Conservation (phyloP, 2,113 vertebrate species). For the Macrotus californicus region DNA sequence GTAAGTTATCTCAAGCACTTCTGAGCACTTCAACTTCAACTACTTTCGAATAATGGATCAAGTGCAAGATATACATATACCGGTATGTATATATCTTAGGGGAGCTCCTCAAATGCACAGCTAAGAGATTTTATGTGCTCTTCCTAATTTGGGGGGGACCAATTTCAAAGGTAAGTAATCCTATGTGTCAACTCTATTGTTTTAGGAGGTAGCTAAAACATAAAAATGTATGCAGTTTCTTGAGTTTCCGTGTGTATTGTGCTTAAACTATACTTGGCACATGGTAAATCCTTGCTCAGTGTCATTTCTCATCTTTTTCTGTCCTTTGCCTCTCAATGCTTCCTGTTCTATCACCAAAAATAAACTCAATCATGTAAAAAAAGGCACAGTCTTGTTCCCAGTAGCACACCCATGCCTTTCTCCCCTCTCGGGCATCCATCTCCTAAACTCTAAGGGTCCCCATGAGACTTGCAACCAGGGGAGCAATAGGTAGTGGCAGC, state of each 20-base stretch:
- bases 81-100: background rate
- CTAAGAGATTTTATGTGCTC: background rate
- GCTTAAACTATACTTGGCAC: background rate
- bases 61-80: background rate
- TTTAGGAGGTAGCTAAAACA: background rate
- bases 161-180: constrained; percentile 14
- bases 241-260: background rate
- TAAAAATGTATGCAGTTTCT: background rate
- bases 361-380: background rate
- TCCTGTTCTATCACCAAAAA: background rate
- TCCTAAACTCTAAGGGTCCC: too few species aligned
- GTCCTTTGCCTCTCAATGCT: background rate
- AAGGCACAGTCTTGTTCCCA: background rate
- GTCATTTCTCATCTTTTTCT: background rate
- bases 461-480: too few species aligned
- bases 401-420: too few species aligned
- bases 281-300: background rate
- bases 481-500: too few species aligned
- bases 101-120: background rate
- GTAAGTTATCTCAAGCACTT: background rate
- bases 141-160: background rate
- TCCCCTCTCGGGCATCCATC: too few species aligned
- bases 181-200: background rate
- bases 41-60: background rate
- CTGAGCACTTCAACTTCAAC: background rate